Conservation (phyloP, 2,113 vertebrate genomes). For the Hirundichthys speculiger region DNA sequence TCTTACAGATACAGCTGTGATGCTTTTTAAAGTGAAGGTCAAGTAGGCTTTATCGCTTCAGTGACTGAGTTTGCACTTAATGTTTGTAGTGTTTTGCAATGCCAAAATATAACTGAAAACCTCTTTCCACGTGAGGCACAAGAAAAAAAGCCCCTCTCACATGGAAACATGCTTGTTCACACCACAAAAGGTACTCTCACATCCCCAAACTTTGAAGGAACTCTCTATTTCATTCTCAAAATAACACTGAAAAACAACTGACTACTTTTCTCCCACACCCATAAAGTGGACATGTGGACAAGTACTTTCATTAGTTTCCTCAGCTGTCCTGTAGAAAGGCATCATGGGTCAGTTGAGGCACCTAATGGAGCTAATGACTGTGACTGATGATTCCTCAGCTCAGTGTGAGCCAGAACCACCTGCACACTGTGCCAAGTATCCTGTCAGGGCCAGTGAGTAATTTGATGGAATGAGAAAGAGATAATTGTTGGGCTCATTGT, state of each 20-base stretch:
- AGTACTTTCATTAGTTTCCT: slow-evolving; percentile 50
- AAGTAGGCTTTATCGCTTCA: neutral
- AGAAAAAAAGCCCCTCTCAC: slow-evolving; percentile 48
- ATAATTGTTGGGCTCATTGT: slow-evolving; percentile 42
- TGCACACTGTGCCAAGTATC: slow-evolving; percentile 70
- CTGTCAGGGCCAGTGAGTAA: slow-evolving; percentile 75
- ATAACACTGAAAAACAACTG: slow-evolving; percentile 55
- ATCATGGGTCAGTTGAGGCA: slow-evolving; percentile 63
- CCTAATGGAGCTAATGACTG: slow-evolving; percentile 66
- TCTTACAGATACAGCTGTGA: neutral
- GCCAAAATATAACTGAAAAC: slow-evolving; percentile 34
- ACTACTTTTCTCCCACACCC: slow-evolving; percentile 46
- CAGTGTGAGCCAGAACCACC: slow-evolving; percentile 52
- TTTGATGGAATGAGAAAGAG: slow-evolving; percentile 70
- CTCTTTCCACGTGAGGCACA: slow-evolving; percentile 17
- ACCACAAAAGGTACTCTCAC: slow-evolving; percentile 68
- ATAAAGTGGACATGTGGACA: slow-evolving; percentile 23
- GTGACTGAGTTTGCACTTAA: neutral
- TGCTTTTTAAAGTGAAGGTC: slow-evolving; percentile 6
- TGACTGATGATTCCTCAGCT: slow-evolving; percentile 63
- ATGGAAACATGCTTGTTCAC: slow-evolving; percentile 52
- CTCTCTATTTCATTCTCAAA: slow-evolving; percentile 53
- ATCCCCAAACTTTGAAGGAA: slow-evolving; percentile 67
- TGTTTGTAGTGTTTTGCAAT: slow-evolving; percentile 29
- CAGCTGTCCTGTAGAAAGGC: slow-evolving; percentile 51